Conservation (phyloP, 92 coral and sea anemone genomes). For the Actinostola sp. region DNA sequence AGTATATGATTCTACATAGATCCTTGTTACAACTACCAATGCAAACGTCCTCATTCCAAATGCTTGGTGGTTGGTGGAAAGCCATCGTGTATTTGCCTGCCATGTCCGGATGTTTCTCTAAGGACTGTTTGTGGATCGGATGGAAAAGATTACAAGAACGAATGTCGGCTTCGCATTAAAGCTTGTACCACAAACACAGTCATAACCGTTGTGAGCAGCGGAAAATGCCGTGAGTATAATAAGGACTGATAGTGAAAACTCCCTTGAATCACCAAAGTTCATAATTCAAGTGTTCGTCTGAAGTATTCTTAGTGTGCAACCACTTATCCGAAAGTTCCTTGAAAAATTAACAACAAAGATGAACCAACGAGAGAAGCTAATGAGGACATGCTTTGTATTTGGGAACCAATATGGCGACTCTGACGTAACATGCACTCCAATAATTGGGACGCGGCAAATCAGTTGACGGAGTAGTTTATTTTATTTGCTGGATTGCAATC, state of each 20-base stretch:
- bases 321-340: too few species aligned
- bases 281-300: too few species aligned
- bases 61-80: constrained; percentile 27
- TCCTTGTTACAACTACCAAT: constrained; percentile 55
- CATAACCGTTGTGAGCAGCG: constrained; percentile 11
- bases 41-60: constrained; percentile 58
- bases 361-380: too few species aligned
- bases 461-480: too few species aligned
- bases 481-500: too few species aligned
- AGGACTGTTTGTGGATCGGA: constrained; percentile 89
- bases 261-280: neutral
- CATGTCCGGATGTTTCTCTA: constrained; percentile 3
- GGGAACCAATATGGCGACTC: too few species aligned
- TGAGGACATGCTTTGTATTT: too few species aligned
- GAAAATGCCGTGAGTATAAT: constrained; percentile 15
- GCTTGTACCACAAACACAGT: constrained; percentile 10
- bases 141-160: constrained; percentile 67
- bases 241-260: neutral
- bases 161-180: neutral
- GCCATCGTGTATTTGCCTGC: constrained; percentile 59
- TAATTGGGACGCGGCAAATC: too few species aligned
- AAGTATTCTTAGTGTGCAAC: too few species aligned
- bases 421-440: too few species aligned
- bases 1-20: constrained; percentile 26
- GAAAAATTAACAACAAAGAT: too few species aligned